phyloP scores from a whole-genome alignment of 2,888 invertebrate species.

The Herminia tarsipennalis region DNA sequence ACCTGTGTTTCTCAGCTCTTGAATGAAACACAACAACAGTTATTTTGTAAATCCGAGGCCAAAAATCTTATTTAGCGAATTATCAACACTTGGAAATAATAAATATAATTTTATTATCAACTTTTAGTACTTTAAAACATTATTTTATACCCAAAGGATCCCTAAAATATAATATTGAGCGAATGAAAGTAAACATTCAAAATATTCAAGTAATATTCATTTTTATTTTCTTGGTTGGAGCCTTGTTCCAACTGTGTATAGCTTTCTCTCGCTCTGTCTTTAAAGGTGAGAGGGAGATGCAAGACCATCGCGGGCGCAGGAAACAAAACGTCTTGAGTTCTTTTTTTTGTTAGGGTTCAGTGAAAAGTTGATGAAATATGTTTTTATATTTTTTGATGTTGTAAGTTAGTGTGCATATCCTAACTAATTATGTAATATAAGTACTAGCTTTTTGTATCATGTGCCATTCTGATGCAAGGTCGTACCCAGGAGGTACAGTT shows the following conservation, averaged over 20 bases:
- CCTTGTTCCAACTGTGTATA: constrained; percentile 22
- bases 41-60: no score
- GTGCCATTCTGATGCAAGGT: not conserved
- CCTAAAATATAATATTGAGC: constrained; percentile 41
- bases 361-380: not conserved
- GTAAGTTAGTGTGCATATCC: not conserved
- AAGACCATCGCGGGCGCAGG: constrained; percentile 47
- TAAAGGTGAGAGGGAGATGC: constrained; percentile 6
- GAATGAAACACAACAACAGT: no score
- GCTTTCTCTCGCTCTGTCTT: constrained; percentile 5
- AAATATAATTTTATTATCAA: not conserved
- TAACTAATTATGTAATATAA: no score
- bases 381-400: not conserved
- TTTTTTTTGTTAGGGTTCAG: constrained; percentile 47
- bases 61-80: no score
- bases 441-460: not conserved
- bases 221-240: constrained; percentile 45
- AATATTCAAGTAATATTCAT: constrained; percentile 51
- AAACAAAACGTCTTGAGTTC: constrained; percentile 61
- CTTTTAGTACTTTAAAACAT: not conserved
- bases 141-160: constrained; percentile 24
- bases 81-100: no score
- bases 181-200: constrained; percentile 67
- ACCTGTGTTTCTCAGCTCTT: no score
- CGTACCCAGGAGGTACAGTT: no score